phyloP scores from a whole-genome alignment of 2,113 vertebrate genomes.

The Phaethon lepturus region DNA sequence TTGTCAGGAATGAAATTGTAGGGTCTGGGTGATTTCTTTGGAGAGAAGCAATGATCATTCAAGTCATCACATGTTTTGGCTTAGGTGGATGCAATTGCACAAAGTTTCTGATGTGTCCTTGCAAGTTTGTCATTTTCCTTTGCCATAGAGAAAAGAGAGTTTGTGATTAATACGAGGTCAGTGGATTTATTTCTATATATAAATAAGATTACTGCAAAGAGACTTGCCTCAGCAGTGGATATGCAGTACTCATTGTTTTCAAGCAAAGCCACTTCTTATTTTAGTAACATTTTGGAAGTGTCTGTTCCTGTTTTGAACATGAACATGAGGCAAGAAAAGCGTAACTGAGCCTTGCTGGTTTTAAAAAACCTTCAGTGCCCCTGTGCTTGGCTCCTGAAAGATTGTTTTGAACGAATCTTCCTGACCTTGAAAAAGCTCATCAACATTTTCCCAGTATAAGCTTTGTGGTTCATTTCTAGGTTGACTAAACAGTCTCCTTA shows the following conservation, averaged over 20 bases:
- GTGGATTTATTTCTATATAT: slow-evolving; percentile 29
- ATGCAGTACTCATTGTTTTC: slow-evolving; percentile 21
- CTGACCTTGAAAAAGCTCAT: neutral
- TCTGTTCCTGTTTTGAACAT: neutral
- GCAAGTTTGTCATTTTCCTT: slow-evolving; percentile 24
- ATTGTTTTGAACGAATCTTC: neutral
- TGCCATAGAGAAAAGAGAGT: neutral
- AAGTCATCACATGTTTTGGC: neutral
- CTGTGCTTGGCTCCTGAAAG: neutral
- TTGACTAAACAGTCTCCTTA: neutral
- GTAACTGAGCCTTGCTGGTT: neutral
- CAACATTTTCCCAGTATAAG: neutral
- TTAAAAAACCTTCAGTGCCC: neutral
- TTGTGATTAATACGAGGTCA: slow-evolving; percentile 2
- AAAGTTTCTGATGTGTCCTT: neutral
- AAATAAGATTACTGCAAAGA: neutral
- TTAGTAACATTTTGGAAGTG: neutral
- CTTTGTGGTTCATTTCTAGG: neutral
- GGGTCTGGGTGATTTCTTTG: neutral
- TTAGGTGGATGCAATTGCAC: neutral
- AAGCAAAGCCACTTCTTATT: slow-evolving; percentile 32
- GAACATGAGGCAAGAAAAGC: neutral
- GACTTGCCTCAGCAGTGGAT: neutral
- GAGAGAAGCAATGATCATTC: neutral
- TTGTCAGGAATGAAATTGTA: neutral